Base-by-base conservation (phyloP, 2,113 vertebrate species). In the Ptilonorhynchus violaceus region DNA sequence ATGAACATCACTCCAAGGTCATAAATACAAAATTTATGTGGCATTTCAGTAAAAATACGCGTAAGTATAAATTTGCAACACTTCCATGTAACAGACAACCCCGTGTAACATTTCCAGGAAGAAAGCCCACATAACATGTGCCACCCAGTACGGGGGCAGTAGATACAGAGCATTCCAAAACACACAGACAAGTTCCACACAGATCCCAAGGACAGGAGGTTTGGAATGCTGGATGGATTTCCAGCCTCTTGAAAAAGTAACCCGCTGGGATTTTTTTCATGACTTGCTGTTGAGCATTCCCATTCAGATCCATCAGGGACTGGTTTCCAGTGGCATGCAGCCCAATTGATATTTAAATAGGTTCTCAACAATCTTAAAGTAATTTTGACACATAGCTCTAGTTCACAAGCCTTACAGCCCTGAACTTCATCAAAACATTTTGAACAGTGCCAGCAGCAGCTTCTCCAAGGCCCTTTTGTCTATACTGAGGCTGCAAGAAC, bases 21-120 rank as follows among this genome's bases (percentile, higher is more conserved):
- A 95, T 91, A 94, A 89, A 96, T 84, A 97, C 79, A 88, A 96
- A 92, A 84, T 77, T 96, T 93, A 96, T 95, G 93, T 55, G 60
- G 46, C 68, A 91, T 91, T 94, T 74, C 67, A 88, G 73, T 96
- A 97, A 86, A 97, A 96, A 96, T 82, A 87, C 4, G 35, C 78
- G 23, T 31, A 73, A 75, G 69, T 72, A 92, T 59, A 78, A 79
- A 66, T 83, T 28, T 52, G 66, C 69, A 89, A 64, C 39, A 30
- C 52, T 85, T 97, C 42, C 35, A 89, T 49, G 88, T 79, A 78
- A 95, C 96, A 86, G 69, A 79, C 47, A 74, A 80, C 27, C 41
- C 66, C 70, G 52, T 62, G 52, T 27, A 76, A 88, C 78, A 83
- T 64, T 78, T 90, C 56, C 88, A 89, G 11, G 33, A 75, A 75